A percentile compares a stretch with the other conserved stretches of the same genome.
phyloP scores from a whole-genome alignment of 2,888 invertebrate species.

The Venustoraphidia nigricollis region DNA sequence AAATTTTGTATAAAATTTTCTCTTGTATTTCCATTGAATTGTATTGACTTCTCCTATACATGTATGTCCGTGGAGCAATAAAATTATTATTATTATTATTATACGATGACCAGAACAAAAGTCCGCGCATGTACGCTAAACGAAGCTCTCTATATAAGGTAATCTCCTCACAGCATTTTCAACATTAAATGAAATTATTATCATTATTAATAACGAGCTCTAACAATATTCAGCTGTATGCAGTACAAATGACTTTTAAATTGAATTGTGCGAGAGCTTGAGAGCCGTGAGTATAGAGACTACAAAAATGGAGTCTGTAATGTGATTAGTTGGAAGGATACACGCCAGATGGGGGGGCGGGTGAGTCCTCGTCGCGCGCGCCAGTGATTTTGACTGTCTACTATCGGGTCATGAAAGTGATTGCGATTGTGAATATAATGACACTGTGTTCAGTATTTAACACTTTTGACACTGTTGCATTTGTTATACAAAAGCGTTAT shows the following conservation, averaged over 20 bases:
- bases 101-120: no score
- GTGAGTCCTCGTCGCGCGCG: neutral
- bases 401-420: neutral
- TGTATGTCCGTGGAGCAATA: no score
- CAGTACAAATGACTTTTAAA: slow-evolving; percentile 51
- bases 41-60: no score
- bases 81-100: no score
- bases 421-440: neutral
- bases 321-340: slow-evolving; percentile 40
- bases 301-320: slow-evolving; percentile 52
- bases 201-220: slow-evolving; percentile 28
- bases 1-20: no score
- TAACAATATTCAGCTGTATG: slow-evolving; percentile 27
- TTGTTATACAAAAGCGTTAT: no score
- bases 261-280: slow-evolving; percentile 36
- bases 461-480: no score
- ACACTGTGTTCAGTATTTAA: no score
- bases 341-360: slow-evolving; percentile 24
- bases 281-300: slow-evolving; percentile 18
- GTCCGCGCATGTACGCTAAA: no score
- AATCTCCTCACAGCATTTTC: slow-evolving; percentile 22
- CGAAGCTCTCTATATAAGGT: slow-evolving; percentile 7
- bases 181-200: slow-evolving; percentile 29
- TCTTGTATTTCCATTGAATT: no score
- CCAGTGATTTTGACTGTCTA: no score